A percentile compares a stretch with the other conserved stretches of the same genome.
Evolutionary conservation across 1,140 invertebrate genomes (phyloP).

Genomic region (Caenorhabditis brenneri): DNA sequence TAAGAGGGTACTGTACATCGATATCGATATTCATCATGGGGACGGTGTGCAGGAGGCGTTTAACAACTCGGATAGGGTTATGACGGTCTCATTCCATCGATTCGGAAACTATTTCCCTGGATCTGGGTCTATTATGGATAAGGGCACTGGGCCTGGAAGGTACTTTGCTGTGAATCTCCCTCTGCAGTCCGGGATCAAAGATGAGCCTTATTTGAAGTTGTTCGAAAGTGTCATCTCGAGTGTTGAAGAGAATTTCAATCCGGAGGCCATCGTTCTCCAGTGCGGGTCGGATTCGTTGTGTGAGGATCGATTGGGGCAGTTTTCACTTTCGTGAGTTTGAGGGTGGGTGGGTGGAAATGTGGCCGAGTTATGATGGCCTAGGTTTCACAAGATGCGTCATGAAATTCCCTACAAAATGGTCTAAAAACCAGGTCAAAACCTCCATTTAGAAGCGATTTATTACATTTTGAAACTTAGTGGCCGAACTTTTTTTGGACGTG

Average conservation of each 20-base stretch:
- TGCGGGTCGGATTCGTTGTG: slow-evolving; percentile 97
- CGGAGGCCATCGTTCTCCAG: slow-evolving; percentile 93
- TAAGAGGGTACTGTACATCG: slow-evolving; percentile 89
- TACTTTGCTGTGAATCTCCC: slow-evolving; percentile 98
- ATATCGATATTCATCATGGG: slow-evolving; percentile 99
- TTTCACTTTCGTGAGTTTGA: slow-evolving; percentile 74
- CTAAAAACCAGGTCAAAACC: too few relatives aligned
- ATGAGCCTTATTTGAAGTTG: slow-evolving; percentile 87
- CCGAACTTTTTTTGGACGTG: too few relatives aligned
- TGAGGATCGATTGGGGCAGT: slow-evolving; percentile 88
- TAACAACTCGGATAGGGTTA: slow-evolving; percentile 92
- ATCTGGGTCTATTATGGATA: slow-evolving; percentile 96
- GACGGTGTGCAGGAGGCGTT: slow-evolving; percentile 99
- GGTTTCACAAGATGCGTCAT: too few relatives aligned
- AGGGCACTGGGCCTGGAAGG: slow-evolving; percentile 86
- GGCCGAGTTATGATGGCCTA: too few relatives aligned
- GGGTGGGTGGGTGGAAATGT: too few relatives aligned
- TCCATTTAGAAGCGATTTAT: too few relatives aligned
- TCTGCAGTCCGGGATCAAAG: slow-evolving; percentile 93
- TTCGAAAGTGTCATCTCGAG: slow-evolving; percentile 88
- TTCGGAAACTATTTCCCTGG: slow-evolving; percentile 98
- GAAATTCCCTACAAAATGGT: too few relatives aligned
- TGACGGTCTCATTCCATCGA: slow-evolving; percentile 99
- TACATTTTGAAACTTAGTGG: too few relatives aligned
- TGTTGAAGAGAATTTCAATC: slow-evolving; percentile 95